Base-by-base conservation (phyloP, 2,797 vertebrate species). In the Chlorospingus flavigularis region DNA sequence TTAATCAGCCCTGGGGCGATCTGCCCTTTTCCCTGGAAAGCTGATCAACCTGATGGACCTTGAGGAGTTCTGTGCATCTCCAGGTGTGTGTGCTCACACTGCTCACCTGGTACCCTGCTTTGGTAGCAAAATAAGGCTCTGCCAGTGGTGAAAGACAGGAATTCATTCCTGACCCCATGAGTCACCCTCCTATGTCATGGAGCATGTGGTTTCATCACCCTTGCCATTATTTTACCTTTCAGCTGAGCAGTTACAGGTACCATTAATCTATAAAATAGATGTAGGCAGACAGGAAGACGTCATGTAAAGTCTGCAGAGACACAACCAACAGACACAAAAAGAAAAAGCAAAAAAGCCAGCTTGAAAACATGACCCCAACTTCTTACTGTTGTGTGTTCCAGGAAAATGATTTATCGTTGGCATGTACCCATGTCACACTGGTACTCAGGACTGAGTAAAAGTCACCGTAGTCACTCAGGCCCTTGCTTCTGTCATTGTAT, bases 401-500 rank as follows among this genome's bases (percentile, higher is more conserved):
- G 76, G 78, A 87, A 89, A 85, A 83, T 86, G 92, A 81, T 94
- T 92, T 97, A 97, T 93, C 92, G 83, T 94, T 95, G 95, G 96
- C 96, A 90, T 95, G 96, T 97, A 95, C 95, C 93, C 86, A 77
- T 95, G 94, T 90, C 96, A 82, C 73, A 96, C 89, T 96, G 92
- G 61, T 96, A 95, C 93, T 94, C 95, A 95, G 94, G 91, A 94
- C 84, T 85, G 84, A 92, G 85, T 89, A 96, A 93, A 97, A 97
- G 94, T 95, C 95, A 96, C 31, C n/a, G 92, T 95, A 96, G 96
- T 97, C 95, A 96, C 92, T 98, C 95, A 95, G 95, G 97, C 94
- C 97, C 96, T 95, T 92, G 87, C 86, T 95, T 95, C 95, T 96
- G 95, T 97, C 96, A 95, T 84, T 97, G 96, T 96, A 87, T 97